Percentiles rank a stretch among this genome's conserved stretches.
Conservation (phyloP, 2,888 invertebrate genomes). For the Rhabditoides inermis region DNA sequence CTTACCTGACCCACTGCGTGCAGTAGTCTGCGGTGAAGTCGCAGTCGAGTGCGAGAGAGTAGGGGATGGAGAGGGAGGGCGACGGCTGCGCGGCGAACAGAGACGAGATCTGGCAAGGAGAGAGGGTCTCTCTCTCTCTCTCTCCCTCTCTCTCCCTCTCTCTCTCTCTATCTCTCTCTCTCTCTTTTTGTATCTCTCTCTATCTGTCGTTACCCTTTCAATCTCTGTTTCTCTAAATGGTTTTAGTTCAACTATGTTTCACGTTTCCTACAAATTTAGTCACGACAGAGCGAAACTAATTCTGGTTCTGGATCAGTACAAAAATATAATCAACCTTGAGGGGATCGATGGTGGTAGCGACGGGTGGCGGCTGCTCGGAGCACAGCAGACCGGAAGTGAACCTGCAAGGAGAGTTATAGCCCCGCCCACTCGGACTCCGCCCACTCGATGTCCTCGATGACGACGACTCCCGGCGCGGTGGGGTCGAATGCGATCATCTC, state of each 20-base stretch:
- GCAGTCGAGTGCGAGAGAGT: constrained; percentile 32
- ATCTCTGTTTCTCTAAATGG: too few species aligned
- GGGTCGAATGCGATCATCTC: constrained; percentile 44
- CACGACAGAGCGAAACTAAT: too few species aligned
- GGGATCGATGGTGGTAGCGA: constrained; percentile 30
- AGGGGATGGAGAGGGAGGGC: constrained; percentile 21
- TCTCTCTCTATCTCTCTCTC: too few species aligned
- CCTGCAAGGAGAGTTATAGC: too few species aligned
- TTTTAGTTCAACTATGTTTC: too few species aligned
- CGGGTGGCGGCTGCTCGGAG: constrained; percentile 30
- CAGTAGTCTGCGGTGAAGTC: constrained; percentile 47
- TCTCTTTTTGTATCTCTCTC: too few species aligned
- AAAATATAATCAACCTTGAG: constrained; percentile 18
- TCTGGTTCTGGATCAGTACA: not conserved
- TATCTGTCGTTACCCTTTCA: too few species aligned
- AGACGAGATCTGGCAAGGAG: constrained; percentile 19
- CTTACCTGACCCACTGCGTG: constrained; percentile 46
- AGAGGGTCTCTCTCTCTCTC: too few species aligned
- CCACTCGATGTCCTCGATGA: constrained; percentile 21
- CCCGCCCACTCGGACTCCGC: too few species aligned
- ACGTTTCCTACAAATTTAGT: not conserved
- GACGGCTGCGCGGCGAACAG: constrained; percentile 32
- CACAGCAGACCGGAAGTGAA: constrained; percentile 27
- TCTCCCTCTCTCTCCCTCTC: too few species aligned
- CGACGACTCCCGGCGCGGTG: constrained; percentile 35